Evolutionary conservation across 2,797 vertebrate species (phyloP).

Genomic region (Enteromius afrohamiltoni): DNA sequence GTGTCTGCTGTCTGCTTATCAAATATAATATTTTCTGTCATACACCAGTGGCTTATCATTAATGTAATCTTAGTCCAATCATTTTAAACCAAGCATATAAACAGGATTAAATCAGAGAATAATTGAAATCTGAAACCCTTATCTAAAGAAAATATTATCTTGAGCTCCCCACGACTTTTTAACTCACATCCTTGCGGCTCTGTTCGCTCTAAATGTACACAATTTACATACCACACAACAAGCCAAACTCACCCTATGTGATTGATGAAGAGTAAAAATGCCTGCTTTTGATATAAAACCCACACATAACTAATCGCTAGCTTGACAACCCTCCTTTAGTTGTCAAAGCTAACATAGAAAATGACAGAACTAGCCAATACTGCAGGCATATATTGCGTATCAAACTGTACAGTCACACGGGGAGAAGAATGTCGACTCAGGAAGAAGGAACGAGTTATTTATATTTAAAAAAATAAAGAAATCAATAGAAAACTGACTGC

Average conservation of each 20-base stretch:
- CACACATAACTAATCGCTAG: not conserved
- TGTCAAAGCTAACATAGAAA: conserved; percentile 6
- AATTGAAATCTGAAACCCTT: conserved; percentile 27
- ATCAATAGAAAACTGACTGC: conserved; percentile 69
- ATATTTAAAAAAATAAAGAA: conserved; percentile 5
- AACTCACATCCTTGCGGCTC: not conserved
- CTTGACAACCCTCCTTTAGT: not conserved
- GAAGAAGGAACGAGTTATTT: conserved; percentile 52
- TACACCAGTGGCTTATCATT: not conserved
- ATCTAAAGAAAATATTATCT: conserved; percentile 47
- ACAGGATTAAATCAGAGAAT: conserved; percentile 6
- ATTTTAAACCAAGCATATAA: conserved; percentile 2
- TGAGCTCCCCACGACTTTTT: not conserved
- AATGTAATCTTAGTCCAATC: conserved; percentile 5
- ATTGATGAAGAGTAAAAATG: conserved; percentile 1
- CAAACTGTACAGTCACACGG: conserved; percentile 48
- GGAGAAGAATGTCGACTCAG: conserved; percentile 47
- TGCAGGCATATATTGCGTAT: conserved; percentile 3
- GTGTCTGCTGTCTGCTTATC: not conserved
- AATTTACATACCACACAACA: conserved; percentile 35
- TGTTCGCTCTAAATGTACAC: conserved; percentile 21
- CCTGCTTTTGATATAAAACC: not conserved
- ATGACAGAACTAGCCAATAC: not conserved
- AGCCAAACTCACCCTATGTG: not conserved
- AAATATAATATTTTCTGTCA: not conserved